phyloP scores from a whole-genome alignment of 2,797 vertebrate genomes.

The Hybognathus amarus region DNA sequence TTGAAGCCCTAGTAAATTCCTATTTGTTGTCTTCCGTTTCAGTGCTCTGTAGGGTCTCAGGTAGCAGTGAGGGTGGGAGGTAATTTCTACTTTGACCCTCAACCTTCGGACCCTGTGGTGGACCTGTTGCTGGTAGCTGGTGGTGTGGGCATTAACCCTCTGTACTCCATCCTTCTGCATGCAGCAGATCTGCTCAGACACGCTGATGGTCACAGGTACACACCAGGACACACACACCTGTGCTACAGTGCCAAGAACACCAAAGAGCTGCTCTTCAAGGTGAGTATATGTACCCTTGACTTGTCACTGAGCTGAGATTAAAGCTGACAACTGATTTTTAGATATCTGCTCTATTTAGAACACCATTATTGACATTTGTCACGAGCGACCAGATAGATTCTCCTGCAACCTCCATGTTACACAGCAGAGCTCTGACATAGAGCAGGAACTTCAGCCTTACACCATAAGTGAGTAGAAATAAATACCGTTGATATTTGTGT shows the following conservation, averaged over 20 bases:
- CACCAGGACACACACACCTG: slow-evolving; percentile 76
- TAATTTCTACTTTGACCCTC: slow-evolving; percentile 93
- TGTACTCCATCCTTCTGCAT: slow-evolving; percentile 94
- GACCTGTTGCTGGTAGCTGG: slow-evolving; percentile 91
- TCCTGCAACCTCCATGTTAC: slow-evolving; percentile 89
- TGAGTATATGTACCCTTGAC: slow-evolving; percentile 58
- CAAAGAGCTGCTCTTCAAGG: slow-evolving; percentile 91
- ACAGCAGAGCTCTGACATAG: slow-evolving; percentile 80
- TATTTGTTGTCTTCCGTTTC: not conserved
- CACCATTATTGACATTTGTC: slow-evolving; percentile 83
- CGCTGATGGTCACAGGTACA: slow-evolving; percentile 55
- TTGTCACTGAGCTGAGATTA: not conserved
- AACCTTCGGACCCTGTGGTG: slow-evolving; percentile 81
- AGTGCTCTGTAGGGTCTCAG: slow-evolving; percentile 86
- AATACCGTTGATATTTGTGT: not conserved
- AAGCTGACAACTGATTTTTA: not conserved
- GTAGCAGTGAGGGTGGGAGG: slow-evolving; percentile 91
- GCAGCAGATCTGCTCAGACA: slow-evolving; percentile 81
- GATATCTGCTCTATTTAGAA: slow-evolving; percentile 71
- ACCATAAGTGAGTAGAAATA: slow-evolving; percentile 77
- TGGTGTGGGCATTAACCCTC: slow-evolving; percentile 95
- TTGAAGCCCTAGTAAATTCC: not conserved
- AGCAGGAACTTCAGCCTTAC: slow-evolving; percentile 80
- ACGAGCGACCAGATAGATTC: slow-evolving; percentile 86
- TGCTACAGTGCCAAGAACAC: slow-evolving; percentile 90